Evolutionary conservation across 2,113 vertebrate species (phyloP).

Genomic region (Mobula hypostoma): DNA sequence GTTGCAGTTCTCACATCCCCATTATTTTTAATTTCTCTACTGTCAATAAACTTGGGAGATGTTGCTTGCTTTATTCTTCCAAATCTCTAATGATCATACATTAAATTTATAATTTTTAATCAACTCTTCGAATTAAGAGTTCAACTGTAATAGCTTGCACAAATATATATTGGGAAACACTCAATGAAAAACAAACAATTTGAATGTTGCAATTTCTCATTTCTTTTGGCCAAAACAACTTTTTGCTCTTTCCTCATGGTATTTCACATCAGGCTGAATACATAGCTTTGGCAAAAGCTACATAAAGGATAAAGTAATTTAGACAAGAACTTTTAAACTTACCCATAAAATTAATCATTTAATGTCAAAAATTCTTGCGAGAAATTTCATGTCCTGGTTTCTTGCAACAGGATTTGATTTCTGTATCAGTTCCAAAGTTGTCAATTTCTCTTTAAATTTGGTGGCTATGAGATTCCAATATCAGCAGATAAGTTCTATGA

Average conservation of each 20-base stretch:
- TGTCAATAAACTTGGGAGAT: not conserved
- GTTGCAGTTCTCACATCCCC: not conserved
- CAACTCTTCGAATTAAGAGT: not conserved
- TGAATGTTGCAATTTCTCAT: not conserved
- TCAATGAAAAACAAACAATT: not conserved
- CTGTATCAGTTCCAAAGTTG: not conserved
- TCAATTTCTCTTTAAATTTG: not conserved
- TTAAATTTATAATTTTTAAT: not conserved
- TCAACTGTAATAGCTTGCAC: not conserved
- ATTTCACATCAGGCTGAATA: not conserved
- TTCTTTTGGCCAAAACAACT: not conserved
- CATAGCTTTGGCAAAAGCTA: not conserved
- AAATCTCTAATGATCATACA: not conserved
- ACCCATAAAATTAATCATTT: constrained; percentile 16
- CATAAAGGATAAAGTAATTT: not conserved
- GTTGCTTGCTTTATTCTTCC: not conserved
- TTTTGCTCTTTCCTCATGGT: not conserved
- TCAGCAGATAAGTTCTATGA: not conserved
- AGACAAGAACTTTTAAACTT: not conserved
- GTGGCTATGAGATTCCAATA: not conserved
- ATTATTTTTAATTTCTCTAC: not conserved
- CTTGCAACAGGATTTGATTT: not conserved
- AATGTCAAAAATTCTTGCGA: not conserved
- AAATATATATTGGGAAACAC: not conserved
- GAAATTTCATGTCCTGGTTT: not conserved